Evolutionary conservation across 2,797 vertebrate species (phyloP).

Genomic region (Lemur catta): DNA sequence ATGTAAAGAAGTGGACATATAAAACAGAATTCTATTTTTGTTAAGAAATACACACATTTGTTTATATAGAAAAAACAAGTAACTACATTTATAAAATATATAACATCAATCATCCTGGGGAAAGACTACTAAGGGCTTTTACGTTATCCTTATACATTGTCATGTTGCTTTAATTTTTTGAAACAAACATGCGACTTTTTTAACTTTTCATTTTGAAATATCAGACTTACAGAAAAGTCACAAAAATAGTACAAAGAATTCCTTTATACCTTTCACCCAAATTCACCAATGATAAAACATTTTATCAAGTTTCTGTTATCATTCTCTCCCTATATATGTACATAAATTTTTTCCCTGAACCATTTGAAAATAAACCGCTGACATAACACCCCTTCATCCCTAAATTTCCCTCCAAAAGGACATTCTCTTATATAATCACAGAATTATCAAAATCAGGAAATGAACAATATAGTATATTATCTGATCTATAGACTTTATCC

Average conservation of each 20-base stretch:
- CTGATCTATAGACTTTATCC: not conserved
- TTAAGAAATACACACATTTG: not conserved
- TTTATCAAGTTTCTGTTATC: not conserved
- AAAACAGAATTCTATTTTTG: not conserved
- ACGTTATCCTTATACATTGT: not conserved
- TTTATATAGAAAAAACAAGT: not conserved
- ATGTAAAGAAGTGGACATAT: not conserved
- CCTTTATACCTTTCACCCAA: not conserved
- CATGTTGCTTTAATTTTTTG: not conserved
- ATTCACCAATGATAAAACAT: conserved; percentile 32
- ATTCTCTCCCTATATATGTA: not conserved
- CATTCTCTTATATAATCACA: not conserved
- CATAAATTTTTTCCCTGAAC: not conserved
- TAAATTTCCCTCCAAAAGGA: conserved; percentile 3
- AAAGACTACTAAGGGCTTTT: not conserved
- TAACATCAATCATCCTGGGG: not conserved
- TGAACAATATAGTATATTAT: not conserved
- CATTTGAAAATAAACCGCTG: conserved; percentile 10
- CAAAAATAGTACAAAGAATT: conserved; percentile 19
- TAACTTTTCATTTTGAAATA: conserved; percentile 25
- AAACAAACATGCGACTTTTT: not conserved
- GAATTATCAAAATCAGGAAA: conserved; percentile 31
- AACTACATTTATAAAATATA: not conserved
- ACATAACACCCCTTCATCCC: not conserved
- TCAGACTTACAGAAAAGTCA: conserved; percentile 20